A percentile compares a stretch with the other conserved stretches of the same genome.
Evolutionary conservation across 2,888 invertebrate genomes (phyloP).

Genomic region (Xiphydria camelus): DNA sequence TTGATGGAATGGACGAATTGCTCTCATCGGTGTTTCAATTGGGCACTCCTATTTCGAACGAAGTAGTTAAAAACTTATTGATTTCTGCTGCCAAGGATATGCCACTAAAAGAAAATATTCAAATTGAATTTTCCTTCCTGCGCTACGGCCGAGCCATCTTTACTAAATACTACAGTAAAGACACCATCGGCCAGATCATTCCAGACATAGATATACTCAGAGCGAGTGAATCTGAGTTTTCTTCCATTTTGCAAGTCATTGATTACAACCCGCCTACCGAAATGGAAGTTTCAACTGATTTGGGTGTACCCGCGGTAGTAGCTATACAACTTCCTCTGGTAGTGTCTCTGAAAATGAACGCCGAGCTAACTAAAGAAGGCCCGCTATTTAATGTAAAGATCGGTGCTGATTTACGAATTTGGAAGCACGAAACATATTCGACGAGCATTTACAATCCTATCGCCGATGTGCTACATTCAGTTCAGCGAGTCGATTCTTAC

Average conservation of each 20-base stretch:
- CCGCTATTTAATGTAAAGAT: constrained; percentile 31
- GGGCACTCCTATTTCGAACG: constrained; percentile 14
- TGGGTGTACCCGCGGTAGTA: constrained; percentile 53
- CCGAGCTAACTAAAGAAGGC: constrained; percentile 12
- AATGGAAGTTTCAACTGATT: constrained; percentile 51
- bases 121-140: constrained; percentile 31
- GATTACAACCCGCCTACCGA: constrained; percentile 32
- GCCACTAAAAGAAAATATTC: constrained; percentile 20
- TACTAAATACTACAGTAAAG: constrained; percentile 23
- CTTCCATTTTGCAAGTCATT: constrained; percentile 28
- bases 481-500: constrained; percentile 40
- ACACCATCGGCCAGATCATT: background rate
- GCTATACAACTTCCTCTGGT: constrained; percentile 44
- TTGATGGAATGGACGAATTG: constrained; percentile 24
- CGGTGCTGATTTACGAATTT: constrained; percentile 40
- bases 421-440: constrained; percentile 47
- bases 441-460: constrained; percentile 58
- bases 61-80: constrained; percentile 29
- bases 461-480: constrained; percentile 55
- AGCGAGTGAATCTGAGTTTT: background rate
- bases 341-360: constrained; percentile 34
- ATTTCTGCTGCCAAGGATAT: constrained; percentile 21
- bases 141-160: constrained; percentile 26
- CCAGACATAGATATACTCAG: background rate
- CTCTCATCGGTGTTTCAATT: background rate